Conservation (phyloP, 2,888 invertebrate species). For the Campaea margaritaria region DNA sequence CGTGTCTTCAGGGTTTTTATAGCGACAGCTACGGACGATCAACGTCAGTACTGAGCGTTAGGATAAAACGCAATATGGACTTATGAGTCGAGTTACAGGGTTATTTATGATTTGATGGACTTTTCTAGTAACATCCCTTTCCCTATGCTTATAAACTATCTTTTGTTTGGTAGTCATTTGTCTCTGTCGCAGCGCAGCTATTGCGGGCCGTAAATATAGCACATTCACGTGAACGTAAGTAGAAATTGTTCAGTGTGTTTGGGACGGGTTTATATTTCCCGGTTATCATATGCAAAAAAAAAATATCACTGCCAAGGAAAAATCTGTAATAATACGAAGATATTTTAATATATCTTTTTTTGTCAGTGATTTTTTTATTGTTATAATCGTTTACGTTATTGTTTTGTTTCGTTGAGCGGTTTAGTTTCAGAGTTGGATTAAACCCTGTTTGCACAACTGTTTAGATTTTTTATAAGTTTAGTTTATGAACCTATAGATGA, state of each 20-base stretch:
- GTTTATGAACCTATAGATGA: no score
- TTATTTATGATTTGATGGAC: constrained; percentile 11
- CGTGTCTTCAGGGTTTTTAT: no score
- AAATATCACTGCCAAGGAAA: no score
- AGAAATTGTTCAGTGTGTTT: constrained; percentile 54
- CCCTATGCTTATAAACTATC: constrained; percentile 54
- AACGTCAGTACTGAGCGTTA: no score
- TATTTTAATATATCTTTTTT: constrained; percentile 34
- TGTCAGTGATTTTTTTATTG: background rate
- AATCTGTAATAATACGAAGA: no score
- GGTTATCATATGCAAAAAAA: constrained; percentile 44
- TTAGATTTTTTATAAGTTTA: no score
- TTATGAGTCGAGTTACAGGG: background rate
- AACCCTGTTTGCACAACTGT: background rate
- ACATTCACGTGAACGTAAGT: constrained; percentile 56
- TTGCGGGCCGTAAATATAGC: constrained; percentile 67
- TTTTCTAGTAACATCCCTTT: constrained; percentile 2
- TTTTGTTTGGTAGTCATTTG: constrained; percentile 67
- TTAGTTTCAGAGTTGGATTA: background rate
- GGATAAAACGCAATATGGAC: background rate
- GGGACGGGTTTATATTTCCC: constrained; percentile 49
- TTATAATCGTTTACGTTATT: constrained; percentile 1
- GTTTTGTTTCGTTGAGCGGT: background rate
- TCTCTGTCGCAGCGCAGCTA: constrained; percentile 64
- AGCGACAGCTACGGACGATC: no score